Conservation (phyloP, 2,888 invertebrate species). For the Parnassius orleans region DNA sequence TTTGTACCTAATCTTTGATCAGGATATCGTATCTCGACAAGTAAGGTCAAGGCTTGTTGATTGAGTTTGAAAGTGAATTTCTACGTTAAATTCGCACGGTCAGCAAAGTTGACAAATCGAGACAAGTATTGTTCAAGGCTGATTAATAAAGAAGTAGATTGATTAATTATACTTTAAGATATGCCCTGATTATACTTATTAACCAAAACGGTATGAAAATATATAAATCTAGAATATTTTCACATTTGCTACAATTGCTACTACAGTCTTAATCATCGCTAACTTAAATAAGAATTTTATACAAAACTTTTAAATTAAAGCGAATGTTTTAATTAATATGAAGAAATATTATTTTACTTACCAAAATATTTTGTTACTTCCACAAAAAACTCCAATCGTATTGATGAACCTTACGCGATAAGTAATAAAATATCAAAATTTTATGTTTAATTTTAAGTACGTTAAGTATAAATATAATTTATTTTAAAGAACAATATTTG, state of each 20-base stretch:
- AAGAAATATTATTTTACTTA: constrained; percentile 1
- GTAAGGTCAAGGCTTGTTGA: constrained; percentile 30
- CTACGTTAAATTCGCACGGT: constrained; percentile 14
- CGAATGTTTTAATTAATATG: background rate
- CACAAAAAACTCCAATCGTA: background rate
- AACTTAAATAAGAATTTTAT: background rate
- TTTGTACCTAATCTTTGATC: constrained; percentile 2
- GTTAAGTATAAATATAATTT: background rate
- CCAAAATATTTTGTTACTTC: background rate
- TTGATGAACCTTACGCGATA: background rate
- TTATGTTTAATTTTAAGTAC: background rate
- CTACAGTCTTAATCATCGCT: background rate
- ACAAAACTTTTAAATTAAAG: background rate
- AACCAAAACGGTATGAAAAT: background rate
- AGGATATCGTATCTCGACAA: constrained; percentile 25
- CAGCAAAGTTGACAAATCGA: constrained; percentile 12
- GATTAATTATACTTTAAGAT: background rate
- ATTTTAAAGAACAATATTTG: constrained; percentile 9
- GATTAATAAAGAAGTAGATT: constrained; percentile 12
- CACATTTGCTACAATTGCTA: background rate
- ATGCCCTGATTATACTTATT: background rate
- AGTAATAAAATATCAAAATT: background rate
- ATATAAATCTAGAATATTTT: background rate
- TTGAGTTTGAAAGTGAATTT: constrained; percentile 31
- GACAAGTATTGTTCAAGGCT: constrained; percentile 20